Evolutionary conservation across 2,888 invertebrate species (phyloP), one percentile per base, ranked within the genome.

Genomic region (Harpalus rubripes): DNA sequence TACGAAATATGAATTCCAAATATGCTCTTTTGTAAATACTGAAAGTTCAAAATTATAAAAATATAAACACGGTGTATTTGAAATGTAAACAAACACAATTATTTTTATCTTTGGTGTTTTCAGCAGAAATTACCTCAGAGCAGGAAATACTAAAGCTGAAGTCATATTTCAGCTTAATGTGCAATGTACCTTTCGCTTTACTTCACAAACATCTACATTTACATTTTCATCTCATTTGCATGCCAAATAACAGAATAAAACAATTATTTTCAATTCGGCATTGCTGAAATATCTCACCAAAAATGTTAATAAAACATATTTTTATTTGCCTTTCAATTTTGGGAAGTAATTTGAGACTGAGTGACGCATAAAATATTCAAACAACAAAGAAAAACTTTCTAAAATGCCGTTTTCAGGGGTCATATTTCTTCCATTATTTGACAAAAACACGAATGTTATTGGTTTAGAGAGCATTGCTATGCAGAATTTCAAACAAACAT

Each of bases 371-470:
- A 74, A 74, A 74, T 74, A 74, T 74, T 74, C 72, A 74, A 41
- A 74, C 72, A 74, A 74, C 72, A 74, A 74, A 74, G 72, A 74
- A 41, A 74, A 74, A 74, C 72, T 74, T 74, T 18, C 41, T 41
- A 44, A 74, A 74, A 74, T 44, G 72, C 41, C 44, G 72, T 44
- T 74, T 44, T 68, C 68, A 76, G 15, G 58, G 78, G 58, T 78
- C 56, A 78, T 78, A 78, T 78, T 78, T 78, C 78, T 80, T 65
- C 65, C 52, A 81, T 81, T 81, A 61, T 65, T 41, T 52, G 63
- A 44, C 63, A 81, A 81, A 81, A 81, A 81, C 81, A 81, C 81
- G 61, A 81, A 65, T 81, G 63, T 81, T 81, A 81, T 65, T 65
- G 81, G 63, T 41, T 32, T 68, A 44, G 72, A 44, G 72, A n/a